Base-by-base conservation (phyloP, 2,113 vertebrate species). In the Pseudopodoces humilis region DNA sequence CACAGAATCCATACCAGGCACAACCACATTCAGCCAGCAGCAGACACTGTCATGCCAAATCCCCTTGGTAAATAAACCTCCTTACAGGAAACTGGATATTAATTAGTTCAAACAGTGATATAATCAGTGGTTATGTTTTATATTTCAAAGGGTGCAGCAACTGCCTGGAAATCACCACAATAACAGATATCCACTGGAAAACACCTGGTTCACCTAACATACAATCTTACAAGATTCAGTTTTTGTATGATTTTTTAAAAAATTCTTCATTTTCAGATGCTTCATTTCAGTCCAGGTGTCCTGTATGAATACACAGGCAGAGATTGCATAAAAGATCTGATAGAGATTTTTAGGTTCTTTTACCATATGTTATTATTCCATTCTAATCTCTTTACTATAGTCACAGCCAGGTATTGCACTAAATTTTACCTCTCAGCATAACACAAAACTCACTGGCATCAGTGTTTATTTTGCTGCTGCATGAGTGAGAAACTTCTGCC, bases 171-270 rank as follows among this genome's bases (percentile, higher is more conserved):
- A 5, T 30, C 41, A 53, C 8, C n/a, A 30, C 2, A 3, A 31
- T 5, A 43, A n/a, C 0, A 43, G 4, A 4, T 64, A 69, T 74
- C 25, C 28, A 28, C 44, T 31, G 41, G 39, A 72, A 55, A 92
- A 68, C 8, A 30, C 27, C n/a, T 35, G 11, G 6, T 52, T 83
- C 23, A 28, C 25, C 11, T 30, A 55, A 64, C 1, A 1, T 3
- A 21, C 17, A 69, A 23, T 56, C 60, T 62, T n/a, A 76, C 47
- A 58, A 24, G 23, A 56, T 6, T 20, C 35, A 37, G 24, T 1
- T 4, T 43, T 79, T 39, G 18, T 6, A 53, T 0, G 22, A 20
- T 7, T 37, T 59, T 15, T 5, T 14, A 0, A 7, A 65, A 64
- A 75, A 11, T 7, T 43, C 30, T 69, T 64, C 13, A 13, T 64